Percentiles rank a stretch among this genome's conserved stretches.
phyloP scores from a whole-genome alignment of 2,797 vertebrate species.

The Spinus pinus region DNA sequence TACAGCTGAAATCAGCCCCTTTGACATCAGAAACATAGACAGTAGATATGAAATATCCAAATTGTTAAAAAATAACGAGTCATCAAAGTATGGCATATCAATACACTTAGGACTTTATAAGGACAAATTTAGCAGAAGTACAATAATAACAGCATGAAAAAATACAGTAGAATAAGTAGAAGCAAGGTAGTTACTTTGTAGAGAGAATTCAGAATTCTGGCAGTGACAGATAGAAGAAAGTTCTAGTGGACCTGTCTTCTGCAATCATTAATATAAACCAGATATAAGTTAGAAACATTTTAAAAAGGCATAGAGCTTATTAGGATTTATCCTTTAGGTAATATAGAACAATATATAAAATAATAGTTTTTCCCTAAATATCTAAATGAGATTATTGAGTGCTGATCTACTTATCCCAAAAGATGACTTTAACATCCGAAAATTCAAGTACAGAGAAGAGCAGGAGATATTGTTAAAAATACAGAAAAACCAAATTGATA shows the following conservation, averaged over 20 bases:
- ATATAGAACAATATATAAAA: not conserved
- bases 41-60: not conserved
- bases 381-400: not conserved
- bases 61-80: not conserved
- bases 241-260: not conserved
- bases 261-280: not conserved
- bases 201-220: not conserved
- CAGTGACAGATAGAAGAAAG: not conserved
- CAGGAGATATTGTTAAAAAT: not conserved
- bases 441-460: not conserved
- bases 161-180: not conserved
- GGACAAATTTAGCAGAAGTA: not conserved
- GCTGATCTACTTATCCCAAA: not conserved
- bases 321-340: not conserved
- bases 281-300: not conserved
- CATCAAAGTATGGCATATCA: not conserved
- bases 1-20: not conserved
- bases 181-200: not conserved
- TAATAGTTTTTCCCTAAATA: not conserved
- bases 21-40: not conserved
- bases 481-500: not conserved
- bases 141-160: not conserved
- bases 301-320: not conserved
- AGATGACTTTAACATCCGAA: not conserved
- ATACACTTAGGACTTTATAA: not conserved